phyloP scores from a whole-genome alignment of 2,113 vertebrate genomes.

The Jaculus jaculus region DNA sequence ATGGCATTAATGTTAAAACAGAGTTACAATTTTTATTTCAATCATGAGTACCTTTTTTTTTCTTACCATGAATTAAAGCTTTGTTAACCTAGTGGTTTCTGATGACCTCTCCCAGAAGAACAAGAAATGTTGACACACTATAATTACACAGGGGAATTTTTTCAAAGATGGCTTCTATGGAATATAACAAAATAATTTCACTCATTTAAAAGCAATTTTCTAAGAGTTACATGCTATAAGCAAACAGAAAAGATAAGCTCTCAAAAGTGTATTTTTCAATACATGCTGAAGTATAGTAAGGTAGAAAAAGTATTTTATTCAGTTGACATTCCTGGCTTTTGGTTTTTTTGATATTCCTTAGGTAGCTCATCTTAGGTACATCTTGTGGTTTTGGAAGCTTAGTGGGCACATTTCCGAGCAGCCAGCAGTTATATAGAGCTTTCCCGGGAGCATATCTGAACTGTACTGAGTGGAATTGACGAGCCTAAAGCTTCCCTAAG shows the following conservation, averaged over 20 bases:
- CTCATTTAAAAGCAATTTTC: not conserved
- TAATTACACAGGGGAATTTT: not conserved
- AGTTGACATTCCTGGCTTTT: not conserved
- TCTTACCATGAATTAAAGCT: not conserved
- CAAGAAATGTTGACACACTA: not conserved
- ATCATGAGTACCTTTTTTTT: not conserved
- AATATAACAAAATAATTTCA: constrained; percentile 8
- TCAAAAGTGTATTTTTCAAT: not conserved
- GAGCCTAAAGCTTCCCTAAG: not conserved
- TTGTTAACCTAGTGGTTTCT: not conserved
- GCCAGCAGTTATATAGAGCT: not conserved
- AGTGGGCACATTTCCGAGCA: not conserved
- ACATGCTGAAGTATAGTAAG: not conserved
- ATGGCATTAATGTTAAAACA: not conserved
- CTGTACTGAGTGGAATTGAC: not conserved
- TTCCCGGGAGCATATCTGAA: not conserved
- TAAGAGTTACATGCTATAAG: not conserved
- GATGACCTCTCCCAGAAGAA: not conserved
- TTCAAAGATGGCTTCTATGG: not conserved
- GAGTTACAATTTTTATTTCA: not conserved
- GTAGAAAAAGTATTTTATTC: not conserved
- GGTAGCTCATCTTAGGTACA: not conserved
- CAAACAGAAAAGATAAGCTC: not conserved
- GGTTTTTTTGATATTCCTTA: not conserved
- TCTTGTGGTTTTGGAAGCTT: not conserved